Base-by-base conservation (phyloP, 2,113 vertebrate species). In the Oreamnos americanus region DNA sequence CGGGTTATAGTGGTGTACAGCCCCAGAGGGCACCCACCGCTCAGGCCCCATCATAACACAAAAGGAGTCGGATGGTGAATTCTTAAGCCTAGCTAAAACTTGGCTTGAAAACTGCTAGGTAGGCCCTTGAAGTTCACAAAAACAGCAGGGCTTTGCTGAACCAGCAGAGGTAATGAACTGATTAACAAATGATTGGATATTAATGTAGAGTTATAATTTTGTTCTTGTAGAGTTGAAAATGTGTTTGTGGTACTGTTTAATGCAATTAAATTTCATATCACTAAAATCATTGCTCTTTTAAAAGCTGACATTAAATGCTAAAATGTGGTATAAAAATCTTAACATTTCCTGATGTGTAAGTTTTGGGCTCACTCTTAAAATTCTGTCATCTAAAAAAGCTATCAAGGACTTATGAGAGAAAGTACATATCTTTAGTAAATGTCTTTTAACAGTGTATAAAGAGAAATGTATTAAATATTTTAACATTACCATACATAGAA, bases 361-460 rank as follows among this genome's bases (percentile, higher is more conserved):
- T 87, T 84, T 92, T 0, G 74, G 60, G 9, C 30, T 92, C 10
- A 39, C 45, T 96, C 39, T 92, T 64, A 95, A 81, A 96, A 84
- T 64, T 51, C 78, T n/a, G 3, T 71, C 62, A 39, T 51, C 14
- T 55, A 47, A 79, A 67, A 76, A 43, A n/a, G 26, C 10, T 51
- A 36, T 33, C 43, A 58, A 43, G 58, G 89, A 78, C 43, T 55
- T 62, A 13, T 1, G 47, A 74, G 39, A 89, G 21, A 82, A 62
- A 6, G 33, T 11, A 12, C 11, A 1, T 5, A 33, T 23, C 13
- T 33, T 60, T 28, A 13, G 58, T 26, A n/a, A 87, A 84, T 26
- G 53, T 45, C 30, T 43, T 60, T n/a, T 36, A 84, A 67, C 74
- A 67, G 36, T 1, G 25, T 58, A 5, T 12, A 26, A 60, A 21